Evolutionary conservation across 2,113 vertebrate genomes (phyloP).

Genomic region (Oplegnathus fasciatus): DNA sequence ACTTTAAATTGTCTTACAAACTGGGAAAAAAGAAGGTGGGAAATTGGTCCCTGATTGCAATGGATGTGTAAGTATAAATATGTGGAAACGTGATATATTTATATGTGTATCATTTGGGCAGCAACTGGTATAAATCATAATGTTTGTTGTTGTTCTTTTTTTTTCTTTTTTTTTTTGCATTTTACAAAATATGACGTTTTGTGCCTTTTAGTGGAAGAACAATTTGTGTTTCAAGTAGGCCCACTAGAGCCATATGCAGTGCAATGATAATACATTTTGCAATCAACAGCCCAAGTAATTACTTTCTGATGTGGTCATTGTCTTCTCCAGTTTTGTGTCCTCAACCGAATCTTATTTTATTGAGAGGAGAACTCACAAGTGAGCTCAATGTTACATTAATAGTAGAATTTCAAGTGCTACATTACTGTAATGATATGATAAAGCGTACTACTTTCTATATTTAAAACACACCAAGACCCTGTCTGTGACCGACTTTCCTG

Average conservation of each 20-base stretch:
- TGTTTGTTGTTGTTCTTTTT: not conserved
- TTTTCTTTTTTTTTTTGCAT: not conserved
- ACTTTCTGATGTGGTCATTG: constrained; percentile 54
- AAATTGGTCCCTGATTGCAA: not conserved
- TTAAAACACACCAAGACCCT: not conserved
- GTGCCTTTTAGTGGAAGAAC: not conserved
- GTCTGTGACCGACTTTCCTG: not conserved
- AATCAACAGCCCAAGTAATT: constrained; percentile 71
- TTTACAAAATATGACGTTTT: constrained; percentile 9
- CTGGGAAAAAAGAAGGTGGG: not conserved
- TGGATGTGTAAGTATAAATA: not conserved
- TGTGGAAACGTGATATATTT: not conserved
- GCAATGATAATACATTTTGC: constrained; percentile 44
- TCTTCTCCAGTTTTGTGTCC: constrained; percentile 35
- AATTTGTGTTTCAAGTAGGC: constrained; percentile 17
- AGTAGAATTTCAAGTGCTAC: not conserved
- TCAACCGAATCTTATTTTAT: constrained; percentile 41
- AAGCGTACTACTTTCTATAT: not conserved
- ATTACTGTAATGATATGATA: not conserved
- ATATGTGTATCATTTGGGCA: too few species aligned
- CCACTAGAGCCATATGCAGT: constrained; percentile 34
- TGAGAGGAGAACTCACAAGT: constrained; percentile 21
- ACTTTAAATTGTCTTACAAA: constrained; percentile 1
- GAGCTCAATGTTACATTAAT: not conserved
- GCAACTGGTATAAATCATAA: not conserved